Evolutionary conservation across 1,140 invertebrate species (phyloP).

Genomic region (Macrotrachela quadricornifera): DNA sequence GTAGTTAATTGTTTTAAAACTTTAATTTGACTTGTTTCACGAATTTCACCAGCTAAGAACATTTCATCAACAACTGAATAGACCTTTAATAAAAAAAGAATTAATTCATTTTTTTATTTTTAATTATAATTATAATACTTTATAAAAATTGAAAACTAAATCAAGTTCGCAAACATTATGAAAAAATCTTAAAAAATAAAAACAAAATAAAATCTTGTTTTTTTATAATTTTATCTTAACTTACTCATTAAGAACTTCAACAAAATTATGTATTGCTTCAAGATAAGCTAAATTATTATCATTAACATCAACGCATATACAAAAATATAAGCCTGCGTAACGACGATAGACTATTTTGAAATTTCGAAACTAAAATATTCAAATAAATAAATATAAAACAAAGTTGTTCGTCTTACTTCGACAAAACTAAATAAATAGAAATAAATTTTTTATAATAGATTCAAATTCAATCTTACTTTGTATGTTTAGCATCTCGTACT

Average conservation of each 20-base stretch:
- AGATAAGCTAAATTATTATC: slow-evolving; percentile 97
- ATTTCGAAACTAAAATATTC: slow-evolving; percentile 57
- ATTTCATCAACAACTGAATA: slow-evolving; percentile 99
- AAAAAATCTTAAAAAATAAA: slow-evolving; percentile 35
- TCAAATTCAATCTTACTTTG: slow-evolving; percentile 54
- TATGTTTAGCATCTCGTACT: slow-evolving; percentile 95
- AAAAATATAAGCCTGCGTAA: slow-evolving; percentile 96
- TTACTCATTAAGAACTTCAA: slow-evolving; percentile 96
- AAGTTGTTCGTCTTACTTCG: no score
- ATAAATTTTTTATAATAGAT: no score
- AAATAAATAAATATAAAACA: not conserved
- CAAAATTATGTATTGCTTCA: slow-evolving; percentile 99
- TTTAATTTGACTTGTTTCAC: slow-evolving; percentile 98
- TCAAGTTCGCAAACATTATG: slow-evolving; percentile 99
- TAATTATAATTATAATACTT: slow-evolving; percentile 36
- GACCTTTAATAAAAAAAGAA: slow-evolving; percentile 40
- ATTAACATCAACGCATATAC: slow-evolving; percentile 96
- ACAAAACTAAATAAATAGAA: no score
- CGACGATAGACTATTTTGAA: slow-evolving; percentile 97
- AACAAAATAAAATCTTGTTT: no score
- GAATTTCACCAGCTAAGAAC: slow-evolving; percentile 97
- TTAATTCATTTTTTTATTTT: no score
- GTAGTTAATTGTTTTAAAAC: slow-evolving; percentile 90
- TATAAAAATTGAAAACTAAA: slow-evolving; percentile 98
- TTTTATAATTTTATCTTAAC: no score